A percentile compares a stretch with the other conserved stretches of the same genome.
phyloP scores from a whole-genome alignment of 1,140 invertebrate genomes.

The Cydia pomonella region DNA sequence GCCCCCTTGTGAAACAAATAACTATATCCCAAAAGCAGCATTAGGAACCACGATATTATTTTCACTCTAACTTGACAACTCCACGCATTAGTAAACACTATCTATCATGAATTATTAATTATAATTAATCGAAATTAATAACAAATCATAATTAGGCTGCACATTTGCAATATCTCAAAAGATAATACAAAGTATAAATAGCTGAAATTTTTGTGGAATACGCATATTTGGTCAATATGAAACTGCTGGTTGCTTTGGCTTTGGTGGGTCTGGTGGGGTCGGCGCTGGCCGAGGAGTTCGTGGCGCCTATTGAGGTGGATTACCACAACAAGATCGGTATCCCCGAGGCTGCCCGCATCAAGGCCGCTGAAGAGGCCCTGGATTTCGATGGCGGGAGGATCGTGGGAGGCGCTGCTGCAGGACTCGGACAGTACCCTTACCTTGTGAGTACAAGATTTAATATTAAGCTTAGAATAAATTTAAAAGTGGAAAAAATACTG shows the following conservation, averaged over 20 bases:
- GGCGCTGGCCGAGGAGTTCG: constrained; percentile 14
- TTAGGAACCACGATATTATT: too few species aligned
- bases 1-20: too few species aligned
- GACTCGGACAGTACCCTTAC: constrained; percentile 3
- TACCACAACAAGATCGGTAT: constrained; percentile 48
- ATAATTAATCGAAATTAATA: too few species aligned
- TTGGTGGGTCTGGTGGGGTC: constrained; percentile 33
- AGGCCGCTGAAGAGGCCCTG: constrained; percentile 38
- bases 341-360: constrained; percentile 42
- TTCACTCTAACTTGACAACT: too few species aligned
- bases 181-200: too few species aligned
- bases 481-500: too few species aligned
- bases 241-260: constrained; percentile 15
- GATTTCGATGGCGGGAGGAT: constrained; percentile 46
- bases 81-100: too few species aligned
- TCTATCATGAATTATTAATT: too few species aligned
- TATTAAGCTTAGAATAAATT: too few species aligned
- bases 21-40: too few species aligned
- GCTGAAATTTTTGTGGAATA: background rate
- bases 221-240: background rate
- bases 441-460: background rate
- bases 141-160: too few species aligned
- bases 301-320: constrained; percentile 34
- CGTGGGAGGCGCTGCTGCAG: constrained; percentile 40
- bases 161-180: too few species aligned